phyloP scores from a whole-genome alignment of 92 coral and sea anemone genomes.

The Zoanthus solanderi region DNA sequence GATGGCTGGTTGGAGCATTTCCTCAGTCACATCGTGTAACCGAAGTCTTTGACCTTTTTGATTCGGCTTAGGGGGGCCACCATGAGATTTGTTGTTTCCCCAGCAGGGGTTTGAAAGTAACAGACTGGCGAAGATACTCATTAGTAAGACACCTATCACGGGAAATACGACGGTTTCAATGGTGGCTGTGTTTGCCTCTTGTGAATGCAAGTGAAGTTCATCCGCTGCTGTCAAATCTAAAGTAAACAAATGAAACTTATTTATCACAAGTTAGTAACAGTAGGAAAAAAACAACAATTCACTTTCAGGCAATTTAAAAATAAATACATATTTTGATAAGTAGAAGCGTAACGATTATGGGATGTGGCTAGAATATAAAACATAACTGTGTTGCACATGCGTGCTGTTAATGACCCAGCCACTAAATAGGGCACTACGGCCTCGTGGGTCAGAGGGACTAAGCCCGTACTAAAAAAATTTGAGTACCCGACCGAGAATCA shows the following conservation, averaged over 20 bases:
- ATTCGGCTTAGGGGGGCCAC: neutral
- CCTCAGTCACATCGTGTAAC: slow-evolving; percentile 70
- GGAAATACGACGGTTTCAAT: slow-evolving; percentile 75
- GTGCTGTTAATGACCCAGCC: too few species aligned
- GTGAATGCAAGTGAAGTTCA: neutral
- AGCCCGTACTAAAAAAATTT: too few species aligned
- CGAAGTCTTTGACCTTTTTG: slow-evolving; percentile 54
- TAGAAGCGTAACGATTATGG: too few species aligned
- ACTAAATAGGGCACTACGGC: too few species aligned
- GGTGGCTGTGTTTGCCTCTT: slow-evolving; percentile 43
- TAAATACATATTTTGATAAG: too few species aligned
- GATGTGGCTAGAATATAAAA: too few species aligned
- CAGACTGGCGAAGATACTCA: slow-evolving; percentile 80
- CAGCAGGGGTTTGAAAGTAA: slow-evolving; percentile 64
- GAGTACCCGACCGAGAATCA: too few species aligned
- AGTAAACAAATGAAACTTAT: neutral
- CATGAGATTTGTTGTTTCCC: slow-evolving; percentile 19
- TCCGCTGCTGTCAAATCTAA: slow-evolving; percentile 20
- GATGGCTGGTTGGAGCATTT: slow-evolving; percentile 64
- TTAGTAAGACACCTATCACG: slow-evolving; percentile 80
- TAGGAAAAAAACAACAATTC: too few species aligned
- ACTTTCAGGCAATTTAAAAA: too few species aligned
- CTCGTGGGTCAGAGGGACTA: too few species aligned
- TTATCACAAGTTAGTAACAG: too few species aligned
- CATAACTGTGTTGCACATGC: too few species aligned